A percentile compares a stretch with the other conserved stretches of the same genome.
Conservation (phyloP, 2,888 invertebrate genomes). For the Zaprionus obscuricornis region DNA sequence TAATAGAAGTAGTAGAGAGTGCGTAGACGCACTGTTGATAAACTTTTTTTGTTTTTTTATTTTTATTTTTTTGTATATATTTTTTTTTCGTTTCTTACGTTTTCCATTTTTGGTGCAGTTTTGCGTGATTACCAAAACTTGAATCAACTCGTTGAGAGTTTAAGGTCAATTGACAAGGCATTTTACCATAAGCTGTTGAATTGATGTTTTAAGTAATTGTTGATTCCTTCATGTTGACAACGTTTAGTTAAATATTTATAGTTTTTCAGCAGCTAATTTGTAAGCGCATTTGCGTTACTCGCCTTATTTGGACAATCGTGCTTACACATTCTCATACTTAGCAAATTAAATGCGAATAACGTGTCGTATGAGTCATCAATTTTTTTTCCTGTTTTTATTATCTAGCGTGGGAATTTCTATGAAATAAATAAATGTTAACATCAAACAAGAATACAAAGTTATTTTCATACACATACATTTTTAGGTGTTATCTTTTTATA, state of each 20-base stretch:
- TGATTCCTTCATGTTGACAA: constrained; percentile 11
- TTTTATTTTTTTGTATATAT: constrained; percentile 19
- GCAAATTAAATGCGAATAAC: constrained; percentile 22
- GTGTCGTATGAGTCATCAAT: constrained; percentile 39
- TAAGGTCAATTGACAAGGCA: constrained; percentile 51
- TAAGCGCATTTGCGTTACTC: constrained; percentile 32
- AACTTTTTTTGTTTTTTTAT: not conserved
- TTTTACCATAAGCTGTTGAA: constrained; percentile 4
- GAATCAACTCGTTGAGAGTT: constrained; percentile 49
- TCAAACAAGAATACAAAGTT: too few relatives aligned
- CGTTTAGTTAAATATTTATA: constrained; percentile 7
- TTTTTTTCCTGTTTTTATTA: not conserved
- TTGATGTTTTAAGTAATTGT: constrained; percentile 48
- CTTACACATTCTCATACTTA: constrained; percentile 10
- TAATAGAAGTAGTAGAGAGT: constrained; percentile 54
- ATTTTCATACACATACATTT: too few relatives aligned
- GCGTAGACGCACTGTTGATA: constrained; percentile 41
- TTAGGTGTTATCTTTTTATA: too few relatives aligned
- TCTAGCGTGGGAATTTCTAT: constrained; percentile 46
- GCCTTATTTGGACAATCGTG: constrained; percentile 34
- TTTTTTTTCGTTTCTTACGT: not conserved
- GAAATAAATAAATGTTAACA: too few relatives aligned
- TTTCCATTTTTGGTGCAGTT: constrained; percentile 25
- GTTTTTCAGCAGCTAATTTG: constrained; percentile 23
- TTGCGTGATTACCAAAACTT: constrained; percentile 7